Base-by-base conservation (phyloP, 2,113 vertebrate species). In the Fregetta grallaria region DNA sequence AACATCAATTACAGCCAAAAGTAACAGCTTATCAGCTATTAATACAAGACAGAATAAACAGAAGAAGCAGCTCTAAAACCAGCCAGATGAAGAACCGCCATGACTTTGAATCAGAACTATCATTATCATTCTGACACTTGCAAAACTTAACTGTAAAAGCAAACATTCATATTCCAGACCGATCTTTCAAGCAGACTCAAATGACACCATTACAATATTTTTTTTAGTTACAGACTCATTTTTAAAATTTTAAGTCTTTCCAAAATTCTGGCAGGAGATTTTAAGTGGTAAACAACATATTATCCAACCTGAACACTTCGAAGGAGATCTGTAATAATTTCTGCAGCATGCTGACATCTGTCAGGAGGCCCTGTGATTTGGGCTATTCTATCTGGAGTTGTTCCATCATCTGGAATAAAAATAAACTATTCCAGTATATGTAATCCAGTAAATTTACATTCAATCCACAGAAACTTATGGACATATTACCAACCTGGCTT, bases 341-440 rank as follows among this genome's bases (percentile, higher is more conserved):
- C 99, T 91, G 99, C 99, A 85, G 99, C 99, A 21, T 99, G 99
- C 32, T 99, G 99, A 90, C 99, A 99, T 96, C 99, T 98, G 82
- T 99, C 99, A 61, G 99, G 99, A 76, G 99, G 99, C 45, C 99
- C 99, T 96, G 99, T 99, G 94, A 99, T 99, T 97, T 99, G 99
- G 95, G 99, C 99, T 98, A 99, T 99, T 97, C 99, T 99, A 95
- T 99, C 99, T 67, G 99, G 99, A 79, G 99, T 99, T 96, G 98
- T 99, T 88, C 99, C 99, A 77, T 99, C 99, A 97, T 99, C 99
- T 99, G 88, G 13, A 96, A 97, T 82, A 91, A 82, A 95, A 97
- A 95, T 1, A 7, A 77, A 89, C 58, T 62, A 89, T 92, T 93
- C n/a, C 68, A 96, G 96, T 49, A 77, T 5, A 52, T 30, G 50